Evolutionary conservation across 2,888 invertebrate genomes (phyloP), one percentile per base, ranked within the genome.

Genomic region (Conops quadrifasciatus): DNA sequence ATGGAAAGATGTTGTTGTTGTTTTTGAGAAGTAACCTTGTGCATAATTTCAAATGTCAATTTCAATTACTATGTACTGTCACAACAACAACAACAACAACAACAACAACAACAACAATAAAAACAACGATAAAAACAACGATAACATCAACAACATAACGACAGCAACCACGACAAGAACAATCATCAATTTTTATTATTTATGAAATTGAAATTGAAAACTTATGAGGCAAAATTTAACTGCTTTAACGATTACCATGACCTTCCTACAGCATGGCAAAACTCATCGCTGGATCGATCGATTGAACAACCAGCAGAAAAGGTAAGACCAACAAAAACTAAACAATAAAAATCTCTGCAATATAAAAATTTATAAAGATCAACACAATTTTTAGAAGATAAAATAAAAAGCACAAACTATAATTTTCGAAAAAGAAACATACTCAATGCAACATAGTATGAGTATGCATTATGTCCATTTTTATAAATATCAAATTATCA

Each of bases 161-260:
- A 49, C 51, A 30, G 11, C 30, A 30, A 36, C 26, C 28, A 43
- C 9, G 30, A 63, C 45, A 47, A 26, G 9, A 30, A n/a, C 16
- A 19, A 30, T 49, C n/a, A 24, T 16, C 9, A 47, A 21, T n/a
- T 53, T 9, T 21, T 53, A 53, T 53, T 53, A 53, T 21, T 21
- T 21, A 21, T 21, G n/a, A 28, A 58, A 58, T 58, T 58, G 24
- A 26, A 15, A 16, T 58, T 58, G 58, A 58, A 24, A 24, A 58
- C 15, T 58, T 58, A 28, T 13, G 26, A 47, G 67, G 26, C 67
- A 58, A 67, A 67, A 45, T 58, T 67, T 66, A 66, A 66, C 66
- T 66, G 66, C n/a, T n/a, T n/a, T n/a, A n/a, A n/a, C n/a, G 9
- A 36, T 36, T 36, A 36, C 36, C 36, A 36, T 67, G 67, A 67